A percentile compares a stretch with the other conserved stretches of the same genome.
phyloP scores from a whole-genome alignment of 2,113 vertebrate species.

The Guaruba guarouba region DNA sequence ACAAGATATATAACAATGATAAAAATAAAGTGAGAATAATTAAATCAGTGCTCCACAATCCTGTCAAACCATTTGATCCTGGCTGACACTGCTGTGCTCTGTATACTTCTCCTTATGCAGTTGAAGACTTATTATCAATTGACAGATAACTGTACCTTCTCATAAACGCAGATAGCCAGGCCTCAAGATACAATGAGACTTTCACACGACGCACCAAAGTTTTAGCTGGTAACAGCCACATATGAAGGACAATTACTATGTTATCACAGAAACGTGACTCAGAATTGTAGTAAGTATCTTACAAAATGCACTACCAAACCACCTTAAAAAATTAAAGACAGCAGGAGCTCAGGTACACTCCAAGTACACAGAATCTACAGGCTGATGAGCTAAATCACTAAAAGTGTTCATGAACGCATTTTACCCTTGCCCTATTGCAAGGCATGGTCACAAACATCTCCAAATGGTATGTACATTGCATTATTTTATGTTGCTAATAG shows the following conservation, averaged over 20 bases:
- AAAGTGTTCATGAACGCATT: background rate
- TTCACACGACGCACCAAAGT: background rate
- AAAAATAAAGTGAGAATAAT: background rate
- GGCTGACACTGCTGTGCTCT: background rate
- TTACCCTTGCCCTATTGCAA: background rate
- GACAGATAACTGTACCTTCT: background rate
- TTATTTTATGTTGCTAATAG: background rate
- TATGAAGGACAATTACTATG: background rate
- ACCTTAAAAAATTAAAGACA: background rate
- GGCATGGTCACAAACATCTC: background rate
- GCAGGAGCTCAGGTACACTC: background rate
- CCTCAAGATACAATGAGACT: background rate
- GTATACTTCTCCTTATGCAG: background rate
- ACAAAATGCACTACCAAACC: background rate
- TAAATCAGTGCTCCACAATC: background rate
- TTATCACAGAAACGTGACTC: background rate
- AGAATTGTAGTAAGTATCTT: background rate
- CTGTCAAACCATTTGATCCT: background rate
- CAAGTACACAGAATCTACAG: background rate
- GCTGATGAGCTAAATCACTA: background rate
- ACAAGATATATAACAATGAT: background rate
- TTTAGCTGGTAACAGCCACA: background rate
- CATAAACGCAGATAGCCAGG: background rate
- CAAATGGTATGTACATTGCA: background rate
- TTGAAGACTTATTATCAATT: background rate